Evolutionary conservation across 37 sponge, comb jelly and placozoan species (phyloP).

Genomic region (Oopsacas minuta): DNA sequence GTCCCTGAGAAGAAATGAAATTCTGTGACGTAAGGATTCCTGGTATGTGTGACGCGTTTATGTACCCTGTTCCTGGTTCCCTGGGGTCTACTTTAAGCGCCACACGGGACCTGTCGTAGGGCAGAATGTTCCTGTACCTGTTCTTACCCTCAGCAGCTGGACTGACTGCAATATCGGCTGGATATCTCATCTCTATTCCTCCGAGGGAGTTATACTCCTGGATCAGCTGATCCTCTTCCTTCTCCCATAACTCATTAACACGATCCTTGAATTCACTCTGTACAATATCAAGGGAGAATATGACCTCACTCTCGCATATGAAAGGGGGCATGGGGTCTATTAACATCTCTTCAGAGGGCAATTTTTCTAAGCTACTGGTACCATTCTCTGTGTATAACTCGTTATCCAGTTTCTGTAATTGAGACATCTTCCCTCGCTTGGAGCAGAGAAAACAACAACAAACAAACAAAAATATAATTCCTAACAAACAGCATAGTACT

Average conservation of each 20-base stretch:
- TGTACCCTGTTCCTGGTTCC: not conserved
- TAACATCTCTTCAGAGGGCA: not conserved
- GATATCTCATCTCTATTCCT: not conserved
- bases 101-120: conserved; percentile 16
- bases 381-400: not conserved
- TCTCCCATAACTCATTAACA: not conserved
- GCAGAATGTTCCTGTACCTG: conserved; percentile 10
- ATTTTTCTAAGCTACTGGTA: not conserved
- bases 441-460: not conserved
- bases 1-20: not conserved
- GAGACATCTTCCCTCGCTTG: not conserved
- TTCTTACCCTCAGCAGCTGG: not conserved
- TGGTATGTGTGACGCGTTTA: not conserved
- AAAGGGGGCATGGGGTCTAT: not conserved
- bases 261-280: not conserved
- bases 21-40: not conserved
- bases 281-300: not conserved
- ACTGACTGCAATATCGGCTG: not conserved
- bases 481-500: not conserved
- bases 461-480: not conserved
- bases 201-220: not conserved
- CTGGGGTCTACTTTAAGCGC: not conserved
- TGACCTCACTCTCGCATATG: not conserved
- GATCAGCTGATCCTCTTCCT: not conserved
- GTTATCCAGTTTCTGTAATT: not conserved